These are phyloP conservation scores for Branchinecta lynchi DNA, from an alignment of 1,140 invertebrate species.

Conservation along the genomic window DNA sequence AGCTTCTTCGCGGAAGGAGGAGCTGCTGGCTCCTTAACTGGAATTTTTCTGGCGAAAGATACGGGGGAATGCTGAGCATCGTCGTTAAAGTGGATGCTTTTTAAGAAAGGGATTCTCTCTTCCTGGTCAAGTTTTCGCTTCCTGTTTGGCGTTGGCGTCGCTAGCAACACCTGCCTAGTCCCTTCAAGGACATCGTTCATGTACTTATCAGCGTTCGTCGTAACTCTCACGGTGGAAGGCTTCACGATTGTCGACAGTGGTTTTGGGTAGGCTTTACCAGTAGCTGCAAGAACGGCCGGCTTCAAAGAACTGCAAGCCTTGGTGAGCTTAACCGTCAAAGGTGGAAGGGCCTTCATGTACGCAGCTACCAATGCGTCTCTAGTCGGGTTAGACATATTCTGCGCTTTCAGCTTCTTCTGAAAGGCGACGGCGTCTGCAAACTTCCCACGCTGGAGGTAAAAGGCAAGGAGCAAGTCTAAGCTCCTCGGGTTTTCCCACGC, in stretches of 20 bases:
- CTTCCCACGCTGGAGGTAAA: neutral
- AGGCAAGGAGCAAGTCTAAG: neutral
- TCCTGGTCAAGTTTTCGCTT: neutral
- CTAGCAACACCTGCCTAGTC: neutral
- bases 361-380: neutral
- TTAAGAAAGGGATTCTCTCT: neutral
- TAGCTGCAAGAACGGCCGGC: neutral
- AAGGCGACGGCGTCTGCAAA: neutral
- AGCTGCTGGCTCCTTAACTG: neutral
- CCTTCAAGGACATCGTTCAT: neutral
- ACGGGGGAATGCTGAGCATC: neutral
- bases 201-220: neutral
- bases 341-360: neutral
- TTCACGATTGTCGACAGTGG: neutral
- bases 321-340: neutral
- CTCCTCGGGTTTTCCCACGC: neutral
- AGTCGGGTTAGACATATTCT: neutral
- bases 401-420: neutral
- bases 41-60: neutral
- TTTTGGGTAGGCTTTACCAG: neutral
- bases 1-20: neutral
- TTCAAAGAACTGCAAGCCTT: neutral
- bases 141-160: neutral
- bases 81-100: neutral
- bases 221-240: neutral